Base-by-base conservation (phyloP, 2,113 vertebrate genomes). In the Chaenogobius annularis region DNA sequence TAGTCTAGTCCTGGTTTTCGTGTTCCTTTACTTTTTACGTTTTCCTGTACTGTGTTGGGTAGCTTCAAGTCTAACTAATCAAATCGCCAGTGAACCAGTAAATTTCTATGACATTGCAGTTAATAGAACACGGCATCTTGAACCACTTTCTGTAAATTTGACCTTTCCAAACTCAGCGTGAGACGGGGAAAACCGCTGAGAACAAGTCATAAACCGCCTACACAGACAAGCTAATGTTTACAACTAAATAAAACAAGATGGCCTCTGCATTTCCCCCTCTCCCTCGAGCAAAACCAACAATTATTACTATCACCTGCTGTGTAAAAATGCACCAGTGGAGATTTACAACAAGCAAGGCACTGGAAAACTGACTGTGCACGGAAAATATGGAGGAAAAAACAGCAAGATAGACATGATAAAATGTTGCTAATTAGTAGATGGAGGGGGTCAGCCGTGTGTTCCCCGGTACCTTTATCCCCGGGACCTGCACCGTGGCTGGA, bases 221-320 rank as follows among this genome's bases (percentile, higher is more conserved):
- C 76, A 72, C 77, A 74, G 40, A 66, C 77, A 19, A 70, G 69
- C 56, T 58, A 19, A 35, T 65, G 59, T 73, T 88, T 82, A 79
- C 17, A 77, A 56, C 66, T 61, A 14, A 67, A 73, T 47, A 66
- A 23, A 56, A 70, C 68, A 81, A 62, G 20, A 68, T 19, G 44
- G 61, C 17, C 37, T 75, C 55, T 3, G 70, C 58, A 62, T 84
- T 84, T 84, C 82, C 82, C 79, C 68, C 70, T 61, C 17, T 2
- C 61, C 88, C 73, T 67, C 5, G 0, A 23, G 86, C 46, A 55
- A 58, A 61, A 56, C 13, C 37, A 46, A 61, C 55, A 64, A 83
- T 70, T 77, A 40, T 77, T 80, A 64, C 74, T 43, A 68, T 69
- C 75, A 52, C 86, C 79, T 67, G 81, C 89, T 86, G 90, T 12